These are phyloP conservation scores for Euproctis similis DNA, from an alignment of 2,888 invertebrate genomes.

Conservation along the genomic window DNA sequence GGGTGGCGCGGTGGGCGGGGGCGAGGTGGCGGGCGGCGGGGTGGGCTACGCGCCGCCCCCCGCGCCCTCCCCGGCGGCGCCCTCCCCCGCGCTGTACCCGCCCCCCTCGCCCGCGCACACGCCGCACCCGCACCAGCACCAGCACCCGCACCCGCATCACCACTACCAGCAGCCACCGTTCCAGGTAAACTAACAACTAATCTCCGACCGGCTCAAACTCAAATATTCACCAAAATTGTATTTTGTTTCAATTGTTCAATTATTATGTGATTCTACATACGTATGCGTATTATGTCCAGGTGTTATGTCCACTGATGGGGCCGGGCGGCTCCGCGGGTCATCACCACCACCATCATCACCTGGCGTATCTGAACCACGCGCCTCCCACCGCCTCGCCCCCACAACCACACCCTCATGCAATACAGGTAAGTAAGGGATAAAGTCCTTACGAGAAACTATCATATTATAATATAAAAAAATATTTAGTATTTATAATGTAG, in stretches of 20 bases:
- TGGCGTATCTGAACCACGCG: slow-evolving; percentile 67
- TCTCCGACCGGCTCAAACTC: too few species aligned
- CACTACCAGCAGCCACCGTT: slow-evolving; percentile 67
- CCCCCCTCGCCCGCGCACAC: slow-evolving; percentile 70
- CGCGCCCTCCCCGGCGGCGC: slow-evolving; percentile 59
- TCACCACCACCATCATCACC: slow-evolving; percentile 66
- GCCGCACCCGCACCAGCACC: slow-evolving; percentile 57
- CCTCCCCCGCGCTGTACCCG: slow-evolving; percentile 66
- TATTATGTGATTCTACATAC: too few species aligned
- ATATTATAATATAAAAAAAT: too few species aligned
- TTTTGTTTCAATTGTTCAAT: too few species aligned
- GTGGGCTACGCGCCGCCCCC: slow-evolving; percentile 53
- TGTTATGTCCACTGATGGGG: slow-evolving; percentile 62
- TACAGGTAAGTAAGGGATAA: slow-evolving; percentile 45
- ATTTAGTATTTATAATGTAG: too few species aligned
- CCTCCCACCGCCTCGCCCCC: slow-evolving; percentile 62
- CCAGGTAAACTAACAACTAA: slow-evolving; percentile 57
- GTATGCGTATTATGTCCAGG: slow-evolving; percentile 27
- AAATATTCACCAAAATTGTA: too few species aligned
- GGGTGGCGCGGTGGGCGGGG: slow-evolving; percentile 31
- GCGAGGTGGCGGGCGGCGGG: slow-evolving; percentile 28
- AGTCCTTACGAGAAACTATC: too few species aligned
- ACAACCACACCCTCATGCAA: slow-evolving; percentile 51
- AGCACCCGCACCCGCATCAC: slow-evolving; percentile 38
- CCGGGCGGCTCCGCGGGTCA: slow-evolving; percentile 40